Evolutionary conservation across 2,888 invertebrate genomes (phyloP), one percentile per base, ranked within the genome.

Genomic region (Falcaria lacertinaria): DNA sequence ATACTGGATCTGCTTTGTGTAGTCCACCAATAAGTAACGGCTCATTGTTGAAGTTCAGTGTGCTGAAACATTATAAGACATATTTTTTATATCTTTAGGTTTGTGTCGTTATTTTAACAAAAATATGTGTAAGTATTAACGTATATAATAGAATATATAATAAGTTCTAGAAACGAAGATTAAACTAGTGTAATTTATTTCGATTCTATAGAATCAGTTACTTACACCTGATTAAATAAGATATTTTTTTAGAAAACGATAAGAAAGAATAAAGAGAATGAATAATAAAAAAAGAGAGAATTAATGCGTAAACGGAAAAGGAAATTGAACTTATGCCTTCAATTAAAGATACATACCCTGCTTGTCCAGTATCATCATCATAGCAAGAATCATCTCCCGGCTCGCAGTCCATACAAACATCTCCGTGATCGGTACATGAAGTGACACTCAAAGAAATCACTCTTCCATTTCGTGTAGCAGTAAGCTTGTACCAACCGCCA

Each of bases 401-500:
- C 58, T 93, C 91, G 67, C 97, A 97, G 58, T 97, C 97, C 47
- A 93, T 93, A 68, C 97, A 97, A 36, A 93, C 82, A 67, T 97
- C 97, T 0, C 97, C 97, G 69, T 96, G 95, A 53, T 97, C 96
- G 1, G 92, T 92, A 67, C 97, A 97, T 17, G 91, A 87, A 0
- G 95, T 93, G 2, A 96, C 92, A 63, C 95, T 96, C 19, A 97
- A 75, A 0, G 97, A 96, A 57, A 96, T 94, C 0, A 97, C 96
- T 52, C 96, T 90, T 17, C 97, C 97, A 72, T 97, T 97, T 67
- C 97, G 92, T 0, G 96, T 97, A 0, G 97, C 97, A 0, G 95
- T 97, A 14, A 98, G 92, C 69, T 97, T 96, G 70, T 97, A 94
- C 98, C 98, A 98, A 52, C 92, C 92, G 0, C 97, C 97, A 75